Percentiles rank a stretch among this genome's conserved stretches.
These are phyloP conservation scores for Lamprotornis superbus DNA, from an alignment of 2,113 vertebrate species.

Conservation along the genomic window DNA sequence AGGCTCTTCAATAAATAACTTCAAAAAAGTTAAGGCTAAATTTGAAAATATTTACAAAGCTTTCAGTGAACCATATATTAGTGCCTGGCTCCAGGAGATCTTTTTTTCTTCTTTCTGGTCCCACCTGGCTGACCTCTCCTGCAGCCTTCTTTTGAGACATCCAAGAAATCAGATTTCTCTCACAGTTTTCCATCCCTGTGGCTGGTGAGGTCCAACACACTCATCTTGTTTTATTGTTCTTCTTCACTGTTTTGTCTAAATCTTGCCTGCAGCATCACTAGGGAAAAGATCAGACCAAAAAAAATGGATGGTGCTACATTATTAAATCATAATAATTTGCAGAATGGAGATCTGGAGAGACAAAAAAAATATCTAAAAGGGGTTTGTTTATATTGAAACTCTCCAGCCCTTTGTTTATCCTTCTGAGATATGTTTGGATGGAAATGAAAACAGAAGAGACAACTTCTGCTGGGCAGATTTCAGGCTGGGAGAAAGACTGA, in stretches of 20 bases:
- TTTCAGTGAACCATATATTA: not conserved
- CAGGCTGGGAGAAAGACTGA: not conserved
- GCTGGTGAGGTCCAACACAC: not conserved
- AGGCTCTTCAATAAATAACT: constrained; percentile 7
- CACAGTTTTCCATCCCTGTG: not conserved
- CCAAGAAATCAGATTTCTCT: not conserved
- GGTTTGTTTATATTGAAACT: constrained; percentile 16
- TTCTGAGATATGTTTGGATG: not conserved
- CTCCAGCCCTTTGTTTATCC: not conserved
- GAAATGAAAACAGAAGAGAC: not conserved
- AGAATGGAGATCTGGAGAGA: not conserved
- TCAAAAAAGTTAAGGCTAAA: not conserved
- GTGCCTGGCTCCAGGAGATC: not conserved
- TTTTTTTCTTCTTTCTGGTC: not conserved
- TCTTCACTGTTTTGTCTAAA: not conserved
- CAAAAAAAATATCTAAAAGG: not conserved
- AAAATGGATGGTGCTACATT: not conserved
- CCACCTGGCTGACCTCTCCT: not conserved
- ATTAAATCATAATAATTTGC: constrained; percentile 29
- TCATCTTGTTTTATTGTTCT: not conserved
- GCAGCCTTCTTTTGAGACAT: not conserved
- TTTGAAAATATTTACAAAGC: constrained; percentile 49
- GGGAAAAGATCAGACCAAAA: not conserved
- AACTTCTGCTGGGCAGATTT: not conserved
- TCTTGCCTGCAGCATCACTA: not conserved